Evolutionary conservation across 2,888 invertebrate species (phyloP).

Genomic region (Trypoxylon attenuatum): DNA sequence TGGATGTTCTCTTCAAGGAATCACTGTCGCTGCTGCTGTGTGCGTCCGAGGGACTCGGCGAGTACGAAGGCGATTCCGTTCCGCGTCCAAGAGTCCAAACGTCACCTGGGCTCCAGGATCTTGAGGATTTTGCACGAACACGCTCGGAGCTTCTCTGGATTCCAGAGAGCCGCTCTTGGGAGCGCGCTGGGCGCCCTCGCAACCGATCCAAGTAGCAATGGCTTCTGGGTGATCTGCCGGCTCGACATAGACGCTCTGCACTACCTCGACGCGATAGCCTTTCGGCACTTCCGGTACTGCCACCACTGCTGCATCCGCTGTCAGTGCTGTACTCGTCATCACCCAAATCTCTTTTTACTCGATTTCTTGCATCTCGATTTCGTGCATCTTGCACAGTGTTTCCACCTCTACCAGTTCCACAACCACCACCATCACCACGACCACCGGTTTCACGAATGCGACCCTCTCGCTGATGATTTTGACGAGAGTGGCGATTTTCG

Average conservation of each 20-base stretch:
- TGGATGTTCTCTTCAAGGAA: slow-evolving; percentile 77
- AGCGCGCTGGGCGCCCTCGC: slow-evolving; percentile 55
- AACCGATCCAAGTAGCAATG: slow-evolving; percentile 58
- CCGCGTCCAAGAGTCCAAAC: slow-evolving; percentile 48
- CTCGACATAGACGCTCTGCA: slow-evolving; percentile 58
- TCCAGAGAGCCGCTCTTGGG: slow-evolving; percentile 59
- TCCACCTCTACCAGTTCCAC: slow-evolving; percentile 7
- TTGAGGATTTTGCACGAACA: slow-evolving; percentile 57
- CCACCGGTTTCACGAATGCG: background rate
- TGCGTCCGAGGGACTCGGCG: slow-evolving; percentile 70
- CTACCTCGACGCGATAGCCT: slow-evolving; percentile 60
- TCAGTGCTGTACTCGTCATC: slow-evolving; percentile 69
- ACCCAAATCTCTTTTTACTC: too few species aligned
- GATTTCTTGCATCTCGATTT: background rate
- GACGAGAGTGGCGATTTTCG: slow-evolving; percentile 19
- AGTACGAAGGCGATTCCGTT: slow-evolving; percentile 61
- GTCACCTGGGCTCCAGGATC: slow-evolving; percentile 65
- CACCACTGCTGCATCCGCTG: slow-evolving; percentile 75
- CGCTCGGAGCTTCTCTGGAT: slow-evolving; percentile 52
- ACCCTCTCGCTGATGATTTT: background rate
- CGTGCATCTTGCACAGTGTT: background rate
- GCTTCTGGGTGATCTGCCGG: slow-evolving; percentile 47
- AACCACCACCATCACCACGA: slow-evolving; percentile 66
- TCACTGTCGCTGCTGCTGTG: slow-evolving; percentile 76
- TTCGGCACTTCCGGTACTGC: slow-evolving; percentile 71